Evolutionary conservation across 2,113 vertebrate genomes (phyloP).

Genomic region (Semnornis frantzii): DNA sequence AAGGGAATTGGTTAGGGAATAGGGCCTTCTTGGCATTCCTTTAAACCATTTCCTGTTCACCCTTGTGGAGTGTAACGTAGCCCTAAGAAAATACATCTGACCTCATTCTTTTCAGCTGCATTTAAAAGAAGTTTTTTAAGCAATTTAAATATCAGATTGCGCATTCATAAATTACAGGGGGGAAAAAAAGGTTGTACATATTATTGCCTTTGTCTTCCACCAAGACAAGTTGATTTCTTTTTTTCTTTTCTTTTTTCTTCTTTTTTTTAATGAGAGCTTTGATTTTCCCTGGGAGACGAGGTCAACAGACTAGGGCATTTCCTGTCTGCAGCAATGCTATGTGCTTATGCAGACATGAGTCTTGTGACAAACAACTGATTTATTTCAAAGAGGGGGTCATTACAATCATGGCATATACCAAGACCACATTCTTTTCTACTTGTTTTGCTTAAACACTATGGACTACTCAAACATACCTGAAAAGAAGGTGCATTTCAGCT

Average conservation of each 20-base stretch:
- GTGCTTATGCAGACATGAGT: constrained; percentile 65
- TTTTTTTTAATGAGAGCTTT: constrained; percentile 40
- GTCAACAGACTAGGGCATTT: constrained; percentile 77
- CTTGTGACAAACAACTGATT: constrained; percentile 67
- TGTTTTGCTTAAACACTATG: constrained; percentile 56
- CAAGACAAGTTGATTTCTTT: neutral
- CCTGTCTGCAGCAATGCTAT: constrained; percentile 69
- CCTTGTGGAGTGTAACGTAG: constrained; percentile 28
- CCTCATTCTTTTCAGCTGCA: constrained; percentile 40
- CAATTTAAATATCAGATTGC: constrained; percentile 53
- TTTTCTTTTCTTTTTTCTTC: neutral
- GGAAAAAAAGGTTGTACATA: neutral
- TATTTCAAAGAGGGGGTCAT: constrained; percentile 67
- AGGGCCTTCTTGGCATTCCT: constrained; percentile 45
- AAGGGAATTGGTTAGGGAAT: constrained; percentile 36
- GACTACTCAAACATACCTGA: constrained; percentile 59
- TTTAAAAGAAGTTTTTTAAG: constrained; percentile 1
- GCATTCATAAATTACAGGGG: neutral
- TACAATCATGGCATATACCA: constrained; percentile 19
- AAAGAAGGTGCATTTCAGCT: constrained; percentile 53
- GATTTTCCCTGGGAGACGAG: constrained; percentile 60
- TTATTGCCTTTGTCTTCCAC: constrained; percentile 26
- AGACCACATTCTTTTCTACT: constrained; percentile 62
- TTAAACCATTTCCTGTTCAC: constrained; percentile 55
- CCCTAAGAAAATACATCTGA: constrained; percentile 55